Evolutionary conservation across 2,113 vertebrate species (phyloP).

Genomic region (Haliaeetus leucogaster): DNA sequence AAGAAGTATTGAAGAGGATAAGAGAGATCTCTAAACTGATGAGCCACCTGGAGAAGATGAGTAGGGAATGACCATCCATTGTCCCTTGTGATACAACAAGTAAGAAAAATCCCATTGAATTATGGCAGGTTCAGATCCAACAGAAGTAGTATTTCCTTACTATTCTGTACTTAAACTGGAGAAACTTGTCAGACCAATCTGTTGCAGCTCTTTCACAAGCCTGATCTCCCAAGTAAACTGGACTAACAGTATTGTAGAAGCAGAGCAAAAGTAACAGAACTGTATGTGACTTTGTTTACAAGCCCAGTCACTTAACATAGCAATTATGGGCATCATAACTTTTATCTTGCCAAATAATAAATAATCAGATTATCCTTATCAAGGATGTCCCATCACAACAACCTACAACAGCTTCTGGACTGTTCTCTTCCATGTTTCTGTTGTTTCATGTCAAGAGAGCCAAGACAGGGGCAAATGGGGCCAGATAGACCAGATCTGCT

Average conservation of each 20-base stretch:
- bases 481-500: neutral
- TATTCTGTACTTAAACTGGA: neutral
- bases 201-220: neutral
- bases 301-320: neutral
- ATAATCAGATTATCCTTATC: neutral
- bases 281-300: neutral
- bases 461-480: neutral
- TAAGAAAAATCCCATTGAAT: neutral
- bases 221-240: neutral
- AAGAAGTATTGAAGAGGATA: neutral
- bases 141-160: neutral
- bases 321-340: neutral
- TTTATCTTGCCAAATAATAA: neutral
- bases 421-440: neutral
- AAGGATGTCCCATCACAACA: neutral
- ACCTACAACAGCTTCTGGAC: neutral
- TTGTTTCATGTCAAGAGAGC: neutral
- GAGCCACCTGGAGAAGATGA: neutral
- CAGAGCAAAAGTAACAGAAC: neutral
- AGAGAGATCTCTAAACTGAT: neutral
- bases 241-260: neutral
- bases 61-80: neutral
- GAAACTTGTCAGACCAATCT: neutral
- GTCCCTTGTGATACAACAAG: neutral
- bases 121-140: neutral